These are phyloP conservation scores for Rhinoderma darwinii DNA, from an alignment of 2,113 vertebrate species.

Conservation along the genomic window DNA sequence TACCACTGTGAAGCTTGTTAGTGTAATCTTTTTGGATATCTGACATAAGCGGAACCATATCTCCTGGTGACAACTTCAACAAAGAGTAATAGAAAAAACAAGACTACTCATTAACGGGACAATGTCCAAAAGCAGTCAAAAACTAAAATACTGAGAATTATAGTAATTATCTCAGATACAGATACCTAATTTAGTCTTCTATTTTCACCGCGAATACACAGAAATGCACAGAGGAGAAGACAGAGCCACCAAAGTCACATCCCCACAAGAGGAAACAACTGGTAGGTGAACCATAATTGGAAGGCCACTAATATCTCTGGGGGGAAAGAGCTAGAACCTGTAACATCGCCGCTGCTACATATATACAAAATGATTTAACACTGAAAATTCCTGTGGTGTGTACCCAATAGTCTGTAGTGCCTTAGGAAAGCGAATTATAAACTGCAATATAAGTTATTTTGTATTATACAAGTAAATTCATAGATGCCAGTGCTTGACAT, in stretches of 20 bases:
- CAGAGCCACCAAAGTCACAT: background rate
- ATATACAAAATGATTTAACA: background rate
- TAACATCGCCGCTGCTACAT: background rate
- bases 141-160: background rate
- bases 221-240: background rate
- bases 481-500: background rate
- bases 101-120: constrained; percentile 39
- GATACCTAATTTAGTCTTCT: background rate
- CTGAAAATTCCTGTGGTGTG: background rate
- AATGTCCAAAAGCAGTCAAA: background rate
- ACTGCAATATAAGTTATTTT: background rate
- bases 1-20: constrained; percentile 54
- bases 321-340: background rate
- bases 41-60: constrained; percentile 42
- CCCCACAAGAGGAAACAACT: background rate
- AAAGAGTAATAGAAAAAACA: constrained; percentile 5
- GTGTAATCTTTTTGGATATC: constrained; percentile 52
- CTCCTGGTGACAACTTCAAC: constrained; percentile 18
- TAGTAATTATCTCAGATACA: background rate
- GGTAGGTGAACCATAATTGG: background rate
- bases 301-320: background rate
- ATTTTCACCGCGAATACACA: background rate
- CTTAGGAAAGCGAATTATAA: background rate
- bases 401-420: background rate
- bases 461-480: background rate